Percentiles rank a stretch among this genome's conserved stretches.
These are phyloP conservation scores for Erythrocercus mccallii DNA, from an alignment of 2,113 vertebrate genomes.

Conservation along the genomic window DNA sequence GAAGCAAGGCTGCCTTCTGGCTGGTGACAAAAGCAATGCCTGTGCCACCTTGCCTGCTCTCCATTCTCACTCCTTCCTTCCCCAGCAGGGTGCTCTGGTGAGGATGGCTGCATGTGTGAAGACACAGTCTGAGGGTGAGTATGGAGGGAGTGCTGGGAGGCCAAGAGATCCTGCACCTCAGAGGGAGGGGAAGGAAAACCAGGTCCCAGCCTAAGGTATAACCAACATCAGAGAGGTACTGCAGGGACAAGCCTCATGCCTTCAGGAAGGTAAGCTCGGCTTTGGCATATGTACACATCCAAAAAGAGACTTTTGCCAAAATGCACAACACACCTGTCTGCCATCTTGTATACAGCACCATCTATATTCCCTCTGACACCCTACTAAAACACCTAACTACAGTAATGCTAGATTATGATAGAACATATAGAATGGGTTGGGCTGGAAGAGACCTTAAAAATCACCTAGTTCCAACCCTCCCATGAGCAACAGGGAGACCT, in stretches of 20 bases:
- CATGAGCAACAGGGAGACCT: not conserved
- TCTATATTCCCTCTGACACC: not conserved
- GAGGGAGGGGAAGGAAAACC: not conserved
- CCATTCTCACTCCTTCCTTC: not conserved
- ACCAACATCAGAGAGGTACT: no score
- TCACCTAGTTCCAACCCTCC: not conserved
- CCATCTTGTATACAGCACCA: not conserved
- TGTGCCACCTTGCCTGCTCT: not conserved
- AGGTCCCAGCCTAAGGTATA: not conserved
- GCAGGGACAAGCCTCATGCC: not conserved
- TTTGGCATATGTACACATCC: fast-evolving
- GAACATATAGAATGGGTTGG: not conserved
- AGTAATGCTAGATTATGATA: not conserved
- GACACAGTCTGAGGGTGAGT: no score
- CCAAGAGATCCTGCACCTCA: not conserved
- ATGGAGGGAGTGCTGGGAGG: not conserved
- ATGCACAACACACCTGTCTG: not conserved
- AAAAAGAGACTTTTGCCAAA: not conserved
- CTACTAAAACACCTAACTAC: not conserved
- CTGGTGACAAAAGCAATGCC: not conserved
- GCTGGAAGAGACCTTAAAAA: not conserved
- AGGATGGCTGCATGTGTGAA: fast-evolving
- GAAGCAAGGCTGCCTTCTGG: not conserved
- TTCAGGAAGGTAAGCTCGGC: not conserved
- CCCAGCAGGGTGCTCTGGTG: not conserved